Evolutionary conservation across 2,797 vertebrate genomes (phyloP).

Genomic region (Vireo griseus): DNA sequence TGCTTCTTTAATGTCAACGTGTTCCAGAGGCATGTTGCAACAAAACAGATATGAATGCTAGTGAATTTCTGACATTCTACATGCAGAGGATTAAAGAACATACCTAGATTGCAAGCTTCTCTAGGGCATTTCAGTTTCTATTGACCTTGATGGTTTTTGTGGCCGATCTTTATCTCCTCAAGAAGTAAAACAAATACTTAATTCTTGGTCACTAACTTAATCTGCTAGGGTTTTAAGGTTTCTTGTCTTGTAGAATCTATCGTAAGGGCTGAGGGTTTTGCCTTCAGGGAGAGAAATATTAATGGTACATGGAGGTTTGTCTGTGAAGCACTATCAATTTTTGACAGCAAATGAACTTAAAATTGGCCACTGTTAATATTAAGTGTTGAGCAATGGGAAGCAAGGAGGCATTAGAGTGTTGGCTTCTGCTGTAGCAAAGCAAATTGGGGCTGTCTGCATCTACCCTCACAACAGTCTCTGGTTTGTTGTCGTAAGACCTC

Average conservation of each 20-base stretch:
- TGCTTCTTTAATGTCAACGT: constrained; percentile 8
- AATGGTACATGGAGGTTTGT: not conserved
- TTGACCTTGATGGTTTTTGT: not conserved
- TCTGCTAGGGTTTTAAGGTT: not conserved
- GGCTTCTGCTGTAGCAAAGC: not conserved
- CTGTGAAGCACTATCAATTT: not conserved
- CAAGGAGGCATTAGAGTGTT: not conserved
- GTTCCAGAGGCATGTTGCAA: constrained; percentile 33
- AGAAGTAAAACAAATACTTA: not conserved
- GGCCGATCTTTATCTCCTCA: not conserved
- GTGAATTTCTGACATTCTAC: constrained; percentile 35
- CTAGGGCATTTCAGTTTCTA: not conserved
- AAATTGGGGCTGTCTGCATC: not conserved
- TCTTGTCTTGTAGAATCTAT: not conserved
- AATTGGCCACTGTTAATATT: not conserved
- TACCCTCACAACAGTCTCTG: not conserved
- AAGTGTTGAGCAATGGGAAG: not conserved
- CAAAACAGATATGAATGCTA: constrained; percentile 36
- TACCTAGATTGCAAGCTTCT: not conserved
- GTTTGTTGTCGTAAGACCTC: not conserved
- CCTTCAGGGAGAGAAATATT: not conserved
- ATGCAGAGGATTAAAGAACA: not conserved
- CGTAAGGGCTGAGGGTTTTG: not conserved
- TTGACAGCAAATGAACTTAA: not conserved
- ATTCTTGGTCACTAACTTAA: not conserved